A percentile compares a stretch with the other conserved stretches of the same genome.
Evolutionary conservation across 2,797 vertebrate genomes (phyloP).

Genomic region (Alcedo atthis): DNA sequence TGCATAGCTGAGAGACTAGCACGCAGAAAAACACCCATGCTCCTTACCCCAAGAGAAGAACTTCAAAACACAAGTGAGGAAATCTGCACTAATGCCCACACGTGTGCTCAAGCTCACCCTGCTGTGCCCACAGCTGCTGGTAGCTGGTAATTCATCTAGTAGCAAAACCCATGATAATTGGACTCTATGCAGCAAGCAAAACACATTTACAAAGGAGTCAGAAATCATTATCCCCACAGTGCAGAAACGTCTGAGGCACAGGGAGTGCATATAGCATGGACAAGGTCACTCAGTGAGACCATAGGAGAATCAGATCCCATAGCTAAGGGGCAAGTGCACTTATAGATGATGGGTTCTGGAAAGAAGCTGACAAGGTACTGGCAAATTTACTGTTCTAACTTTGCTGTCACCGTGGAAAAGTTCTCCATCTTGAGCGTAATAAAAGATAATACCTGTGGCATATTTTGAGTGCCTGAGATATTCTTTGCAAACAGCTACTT

Average conservation of each 20-base stretch:
- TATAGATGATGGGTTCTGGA: fast-evolving
- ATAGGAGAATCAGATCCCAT: not conserved
- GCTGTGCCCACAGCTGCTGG: not conserved
- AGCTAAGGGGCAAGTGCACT: not conserved
- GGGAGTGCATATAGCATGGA: not conserved
- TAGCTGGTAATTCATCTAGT: not conserved
- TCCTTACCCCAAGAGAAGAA: not conserved
- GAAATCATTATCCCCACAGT: not conserved
- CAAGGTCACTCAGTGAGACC: not conserved
- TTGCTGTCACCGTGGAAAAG: not conserved
- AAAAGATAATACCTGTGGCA: not conserved
- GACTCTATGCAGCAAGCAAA: not conserved
- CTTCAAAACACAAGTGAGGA: conserved; percentile 32
- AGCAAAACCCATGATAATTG: not conserved
- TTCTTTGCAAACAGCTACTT: not conserved
- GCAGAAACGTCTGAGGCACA: not conserved
- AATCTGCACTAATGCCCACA: not conserved
- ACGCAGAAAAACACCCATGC: not conserved
- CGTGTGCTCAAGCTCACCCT: not conserved
- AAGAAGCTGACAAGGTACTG: not conserved
- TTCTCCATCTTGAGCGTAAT: not conserved
- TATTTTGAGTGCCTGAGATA: not conserved
- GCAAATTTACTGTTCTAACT: not conserved
- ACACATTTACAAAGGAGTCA: not conserved
- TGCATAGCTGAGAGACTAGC: not conserved